These are phyloP conservation scores for Paramuricea clavata DNA, from an alignment of 92 coral and sea anemone species.

Conservation along the genomic window DNA sequence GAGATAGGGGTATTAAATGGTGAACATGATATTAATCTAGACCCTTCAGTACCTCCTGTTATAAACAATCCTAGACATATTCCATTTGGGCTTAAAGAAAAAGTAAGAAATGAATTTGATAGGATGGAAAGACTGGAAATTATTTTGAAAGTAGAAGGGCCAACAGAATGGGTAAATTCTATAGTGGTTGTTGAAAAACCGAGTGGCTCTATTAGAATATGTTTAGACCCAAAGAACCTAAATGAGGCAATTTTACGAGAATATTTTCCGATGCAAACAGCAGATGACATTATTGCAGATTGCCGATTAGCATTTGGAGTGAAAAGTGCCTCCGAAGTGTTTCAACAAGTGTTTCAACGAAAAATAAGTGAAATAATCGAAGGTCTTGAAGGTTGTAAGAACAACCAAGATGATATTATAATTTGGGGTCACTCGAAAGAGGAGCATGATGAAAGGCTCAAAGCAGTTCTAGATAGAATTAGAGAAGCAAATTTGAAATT, in stretches of 20 bases:
- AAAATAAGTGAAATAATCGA: slow-evolving; percentile 26
- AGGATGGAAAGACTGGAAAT: neutral
- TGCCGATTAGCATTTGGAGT: neutral
- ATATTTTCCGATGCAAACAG: slow-evolving; percentile 21
- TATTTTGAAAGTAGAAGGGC: slow-evolving; percentile 21
- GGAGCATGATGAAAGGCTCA: slow-evolving; percentile 12
- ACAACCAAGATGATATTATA: slow-evolving; percentile 18
- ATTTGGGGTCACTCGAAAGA: slow-evolving; percentile 8
- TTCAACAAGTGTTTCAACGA: slow-evolving; percentile 14
- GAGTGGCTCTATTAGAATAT: slow-evolving; percentile 31
- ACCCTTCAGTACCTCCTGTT: slow-evolving; percentile 25
- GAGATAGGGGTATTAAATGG: slow-evolving; percentile 22
- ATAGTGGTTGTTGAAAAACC: slow-evolving; percentile 30
- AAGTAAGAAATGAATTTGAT: slow-evolving; percentile 12
- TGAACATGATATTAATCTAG: slow-evolving; percentile 11
- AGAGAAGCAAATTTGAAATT: slow-evolving; percentile 16
- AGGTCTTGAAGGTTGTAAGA: slow-evolving; percentile 4
- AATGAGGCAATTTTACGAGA: slow-evolving; percentile 29
- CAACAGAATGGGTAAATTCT: slow-evolving; percentile 6
- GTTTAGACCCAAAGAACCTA: slow-evolving; percentile 36
- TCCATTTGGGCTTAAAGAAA: neutral
- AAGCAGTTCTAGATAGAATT: slow-evolving; percentile 25
- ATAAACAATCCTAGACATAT: neutral
- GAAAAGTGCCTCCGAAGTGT: slow-evolving; percentile 13
- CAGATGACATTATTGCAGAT: slow-evolving; percentile 25